Evolutionary conservation across 2,113 vertebrate genomes (phyloP).

Genomic region (Plecturocebus donacophilus): DNA sequence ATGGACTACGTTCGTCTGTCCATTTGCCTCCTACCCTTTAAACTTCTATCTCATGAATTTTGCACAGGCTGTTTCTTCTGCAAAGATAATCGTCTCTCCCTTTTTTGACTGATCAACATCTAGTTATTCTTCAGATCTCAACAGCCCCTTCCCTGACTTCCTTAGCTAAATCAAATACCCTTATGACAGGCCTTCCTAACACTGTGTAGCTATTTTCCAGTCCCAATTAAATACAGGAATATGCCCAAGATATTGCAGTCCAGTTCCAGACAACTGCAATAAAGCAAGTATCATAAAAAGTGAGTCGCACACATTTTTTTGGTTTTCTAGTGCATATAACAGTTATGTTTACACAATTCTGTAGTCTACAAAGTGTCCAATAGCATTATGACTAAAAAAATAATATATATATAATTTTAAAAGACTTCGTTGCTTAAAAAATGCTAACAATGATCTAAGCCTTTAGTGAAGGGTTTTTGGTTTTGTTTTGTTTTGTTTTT

Average conservation of each 20-base stretch:
- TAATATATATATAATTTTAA: background rate
- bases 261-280: background rate
- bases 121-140: background rate
- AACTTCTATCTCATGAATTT: background rate
- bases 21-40: background rate
- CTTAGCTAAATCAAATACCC: background rate
- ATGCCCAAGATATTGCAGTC: background rate
- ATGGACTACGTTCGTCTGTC: background rate
- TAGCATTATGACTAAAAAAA: background rate
- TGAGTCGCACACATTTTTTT: background rate
- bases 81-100: background rate
- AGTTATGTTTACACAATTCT: background rate
- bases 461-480: too few relatives aligned
- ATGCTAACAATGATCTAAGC: background rate
- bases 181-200: background rate
- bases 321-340: background rate
- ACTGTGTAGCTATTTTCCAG: background rate
- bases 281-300: background rate
- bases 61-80: background rate
- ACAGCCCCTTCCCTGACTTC: background rate
- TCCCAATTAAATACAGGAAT: background rate
- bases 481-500: background rate
- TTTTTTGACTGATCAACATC: background rate
- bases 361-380: background rate
- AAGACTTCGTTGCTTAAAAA: background rate